Evolutionary conservation across 2,113 vertebrate species (phyloP).

Genomic region (Myiozetetes cayanensis): DNA sequence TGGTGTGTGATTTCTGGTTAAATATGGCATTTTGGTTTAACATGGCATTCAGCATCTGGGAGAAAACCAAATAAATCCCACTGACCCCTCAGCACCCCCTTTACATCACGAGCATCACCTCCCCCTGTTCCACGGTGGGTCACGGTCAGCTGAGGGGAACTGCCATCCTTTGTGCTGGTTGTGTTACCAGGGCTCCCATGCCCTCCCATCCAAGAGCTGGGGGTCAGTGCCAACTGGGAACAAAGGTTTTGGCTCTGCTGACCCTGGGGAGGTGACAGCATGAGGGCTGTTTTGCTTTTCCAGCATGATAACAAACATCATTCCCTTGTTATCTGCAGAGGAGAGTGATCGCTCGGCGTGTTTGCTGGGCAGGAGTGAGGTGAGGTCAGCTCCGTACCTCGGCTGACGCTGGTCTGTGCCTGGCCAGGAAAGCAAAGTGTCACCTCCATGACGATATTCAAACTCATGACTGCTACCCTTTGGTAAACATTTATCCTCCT

Average conservation of each 20-base stretch:
- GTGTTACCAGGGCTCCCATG: neutral
- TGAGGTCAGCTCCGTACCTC: neutral
- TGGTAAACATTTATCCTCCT: neutral
- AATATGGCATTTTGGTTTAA: neutral
- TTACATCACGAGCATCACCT: neutral
- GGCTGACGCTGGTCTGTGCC: fast-evolving
- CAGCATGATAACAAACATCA: neutral
- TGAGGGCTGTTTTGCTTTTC: neutral
- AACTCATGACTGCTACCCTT: neutral
- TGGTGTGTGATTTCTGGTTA: neutral
- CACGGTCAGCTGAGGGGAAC: neutral
- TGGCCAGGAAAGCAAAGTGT: neutral
- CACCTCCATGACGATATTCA: neutral
- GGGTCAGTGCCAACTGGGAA: neutral
- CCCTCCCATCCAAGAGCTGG: neutral
- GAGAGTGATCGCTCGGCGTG: fast-evolving
- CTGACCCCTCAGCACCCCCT: neutral
- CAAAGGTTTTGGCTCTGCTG: neutral
- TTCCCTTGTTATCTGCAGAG: neutral
- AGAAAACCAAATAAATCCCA: neutral
- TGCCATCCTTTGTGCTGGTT: fast-evolving
- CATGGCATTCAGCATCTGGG: neutral
- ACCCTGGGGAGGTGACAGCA: neutral
- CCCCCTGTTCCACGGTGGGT: neutral
- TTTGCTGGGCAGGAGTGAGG: neutral